A percentile compares a stretch with the other conserved stretches of the same genome.
These are phyloP conservation scores for Oncorhynchus keta DNA, from an alignment of 2,113 vertebrate species.

Conservation along the genomic window DNA sequence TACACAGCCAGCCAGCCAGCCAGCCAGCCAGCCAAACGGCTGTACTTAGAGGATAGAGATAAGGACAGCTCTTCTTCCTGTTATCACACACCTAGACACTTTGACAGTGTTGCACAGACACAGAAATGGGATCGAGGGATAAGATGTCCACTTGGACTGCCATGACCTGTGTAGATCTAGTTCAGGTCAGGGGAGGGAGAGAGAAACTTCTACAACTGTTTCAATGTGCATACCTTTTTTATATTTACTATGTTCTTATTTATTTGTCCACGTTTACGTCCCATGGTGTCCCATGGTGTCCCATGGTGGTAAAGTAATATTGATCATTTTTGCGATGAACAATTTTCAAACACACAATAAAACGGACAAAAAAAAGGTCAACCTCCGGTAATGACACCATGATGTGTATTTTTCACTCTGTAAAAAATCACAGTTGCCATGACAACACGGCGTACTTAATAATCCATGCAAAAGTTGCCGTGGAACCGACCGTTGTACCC, in stretches of 20 bases:
- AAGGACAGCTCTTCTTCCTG: slow-evolving; percentile 48
- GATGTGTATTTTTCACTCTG: not conserved
- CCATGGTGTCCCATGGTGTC: no score
- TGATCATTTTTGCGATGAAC: no score
- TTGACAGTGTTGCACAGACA: slow-evolving; percentile 29
- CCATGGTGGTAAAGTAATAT: no score
- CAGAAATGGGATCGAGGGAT: slow-evolving; percentile 41
- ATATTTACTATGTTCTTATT: no score
- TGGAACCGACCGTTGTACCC: slow-evolving; percentile 36
- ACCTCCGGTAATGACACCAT: not conserved
- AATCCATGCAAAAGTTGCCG: slow-evolving; percentile 56
- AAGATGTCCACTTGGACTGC: not conserved
- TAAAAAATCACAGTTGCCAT: slow-evolving; percentile 64
- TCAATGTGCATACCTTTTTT: no score
- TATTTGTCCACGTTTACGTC: no score
- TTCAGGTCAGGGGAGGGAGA: slow-evolving; percentile 4
- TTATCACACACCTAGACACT: slow-evolving; percentile 44
- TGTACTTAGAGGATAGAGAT: slow-evolving; percentile 48
- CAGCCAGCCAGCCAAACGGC: slow-evolving; percentile 45
- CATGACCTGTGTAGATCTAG: not conserved
- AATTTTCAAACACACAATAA: not conserved
- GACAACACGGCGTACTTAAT: slow-evolving; percentile 66
- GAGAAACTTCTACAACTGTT: no score
- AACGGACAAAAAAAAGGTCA: not conserved
- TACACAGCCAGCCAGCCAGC: slow-evolving; percentile 7